Evolutionary conservation across 2,888 invertebrate species (phyloP).

Genomic region (Cecidostiba fungosa): DNA sequence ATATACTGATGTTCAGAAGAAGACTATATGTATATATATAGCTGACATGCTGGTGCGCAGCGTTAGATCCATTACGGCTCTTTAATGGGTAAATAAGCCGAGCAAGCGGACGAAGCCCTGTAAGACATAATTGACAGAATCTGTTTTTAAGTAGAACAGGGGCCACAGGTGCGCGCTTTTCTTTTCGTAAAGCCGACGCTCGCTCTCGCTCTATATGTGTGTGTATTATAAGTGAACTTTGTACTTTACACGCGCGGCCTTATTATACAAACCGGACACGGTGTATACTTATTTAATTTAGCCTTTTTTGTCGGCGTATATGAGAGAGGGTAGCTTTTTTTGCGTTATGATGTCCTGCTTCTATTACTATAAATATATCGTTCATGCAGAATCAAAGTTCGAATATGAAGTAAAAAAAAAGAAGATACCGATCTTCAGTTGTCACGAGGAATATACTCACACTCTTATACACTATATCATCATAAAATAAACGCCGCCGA

Average conservation of each 20-base stretch:
- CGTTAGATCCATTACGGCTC: constrained; percentile 58
- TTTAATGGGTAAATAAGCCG: constrained; percentile 62
- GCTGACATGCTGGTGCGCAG: constrained; percentile 12
- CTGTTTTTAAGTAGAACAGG: constrained; percentile 59
- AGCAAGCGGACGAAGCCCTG: constrained; percentile 23
- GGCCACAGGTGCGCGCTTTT: constrained; percentile 52
- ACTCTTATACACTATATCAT: not conserved
- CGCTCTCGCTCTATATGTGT: not conserved
- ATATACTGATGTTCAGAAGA: not conserved
- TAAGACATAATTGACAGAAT: constrained; percentile 63
- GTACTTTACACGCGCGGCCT: constrained; percentile 1
- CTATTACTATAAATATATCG: too few relatives aligned
- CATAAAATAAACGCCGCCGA: constrained; percentile 34
- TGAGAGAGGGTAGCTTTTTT: too few relatives aligned
- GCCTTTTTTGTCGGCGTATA: not conserved
- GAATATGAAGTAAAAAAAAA: too few relatives aligned
- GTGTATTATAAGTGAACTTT: constrained; percentile 29
- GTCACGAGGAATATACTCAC: not conserved
- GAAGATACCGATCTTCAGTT: not conserved
- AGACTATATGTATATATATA: not conserved
- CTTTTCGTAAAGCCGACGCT: constrained; percentile 20
- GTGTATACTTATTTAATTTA: constrained; percentile 33
- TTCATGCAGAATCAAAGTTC: too few relatives aligned
- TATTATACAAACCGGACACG: not conserved
- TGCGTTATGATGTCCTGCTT: too few relatives aligned